Percentiles rank a stretch among this genome's conserved stretches.
Evolutionary conservation across 2,113 vertebrate genomes (phyloP).

Genomic region (Gasterosteus nipponicus): DNA sequence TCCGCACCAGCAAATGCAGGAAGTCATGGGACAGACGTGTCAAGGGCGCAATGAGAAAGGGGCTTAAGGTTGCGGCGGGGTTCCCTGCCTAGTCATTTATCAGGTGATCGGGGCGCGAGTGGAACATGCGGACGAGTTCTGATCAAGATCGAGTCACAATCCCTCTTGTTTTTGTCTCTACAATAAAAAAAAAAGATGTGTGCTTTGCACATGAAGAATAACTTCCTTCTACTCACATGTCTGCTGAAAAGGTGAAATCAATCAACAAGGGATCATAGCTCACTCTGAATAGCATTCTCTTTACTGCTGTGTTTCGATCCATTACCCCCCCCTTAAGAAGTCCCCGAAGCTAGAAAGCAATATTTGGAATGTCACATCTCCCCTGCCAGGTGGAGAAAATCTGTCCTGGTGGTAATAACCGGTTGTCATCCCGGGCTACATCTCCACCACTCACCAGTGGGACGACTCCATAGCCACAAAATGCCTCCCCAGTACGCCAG

Average conservation of each 20-base stretch:
- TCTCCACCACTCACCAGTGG: slow-evolving; percentile 30
- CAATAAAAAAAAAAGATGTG: not conserved
- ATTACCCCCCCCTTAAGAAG: not conserved
- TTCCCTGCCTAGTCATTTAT: slow-evolving; percentile 30
- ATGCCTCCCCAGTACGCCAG: slow-evolving; percentile 38
- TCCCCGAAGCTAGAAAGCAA: slow-evolving; percentile 1
- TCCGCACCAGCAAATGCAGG: slow-evolving; percentile 10
- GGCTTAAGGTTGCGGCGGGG: slow-evolving; percentile 16
- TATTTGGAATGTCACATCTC: slow-evolving; percentile 3
- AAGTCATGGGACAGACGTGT: slow-evolving; percentile 25
- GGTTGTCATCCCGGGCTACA: slow-evolving; percentile 23
- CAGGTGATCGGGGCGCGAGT: slow-evolving; percentile 20
- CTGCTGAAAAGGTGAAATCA: slow-evolving; percentile 10
- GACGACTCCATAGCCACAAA: slow-evolving; percentile 64
- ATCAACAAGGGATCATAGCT: slow-evolving; percentile 1
- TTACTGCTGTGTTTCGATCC: not conserved
- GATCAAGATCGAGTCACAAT: slow-evolving; percentile 30
- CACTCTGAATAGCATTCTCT: slow-evolving; percentile 6
- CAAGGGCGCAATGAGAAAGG: slow-evolving; percentile 20
- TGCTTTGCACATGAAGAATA: not conserved
- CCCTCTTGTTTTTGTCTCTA: not conserved
- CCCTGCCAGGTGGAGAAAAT: slow-evolving; percentile 34
- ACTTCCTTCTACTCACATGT: not conserved
- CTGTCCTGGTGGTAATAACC: slow-evolving; percentile 29
- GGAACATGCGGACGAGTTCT: slow-evolving; percentile 12